A percentile compares a stretch with the other conserved stretches of the same genome.
These are phyloP conservation scores for Cotesia congregata DNA, from an alignment of 2,888 invertebrate species.

Conservation along the genomic window DNA sequence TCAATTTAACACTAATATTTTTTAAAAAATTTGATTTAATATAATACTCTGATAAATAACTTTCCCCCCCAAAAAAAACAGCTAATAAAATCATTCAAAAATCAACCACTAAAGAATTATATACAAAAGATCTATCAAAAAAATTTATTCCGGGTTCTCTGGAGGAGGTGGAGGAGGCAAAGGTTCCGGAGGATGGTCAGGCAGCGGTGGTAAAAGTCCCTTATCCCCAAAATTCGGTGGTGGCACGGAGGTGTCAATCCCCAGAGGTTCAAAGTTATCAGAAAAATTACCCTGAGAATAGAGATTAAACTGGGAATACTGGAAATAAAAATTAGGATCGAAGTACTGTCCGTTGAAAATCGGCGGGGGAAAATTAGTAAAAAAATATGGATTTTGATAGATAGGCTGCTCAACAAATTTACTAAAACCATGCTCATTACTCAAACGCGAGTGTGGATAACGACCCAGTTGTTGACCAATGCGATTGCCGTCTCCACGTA, in stretches of 20 bases:
- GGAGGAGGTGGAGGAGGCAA: slow-evolving; percentile 74
- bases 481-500: slow-evolving; percentile 68
- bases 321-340: slow-evolving; percentile 60
- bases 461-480: not conserved
- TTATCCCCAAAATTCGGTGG: slow-evolving; percentile 56
- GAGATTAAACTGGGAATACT: slow-evolving; percentile 59
- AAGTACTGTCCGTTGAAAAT: slow-evolving; percentile 55
- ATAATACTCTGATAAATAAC: no score
- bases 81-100: not conserved
- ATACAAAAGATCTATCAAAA: not conserved
- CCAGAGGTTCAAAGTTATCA: slow-evolving; percentile 58
- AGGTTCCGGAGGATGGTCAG: slow-evolving; percentile 75
- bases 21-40: no score
- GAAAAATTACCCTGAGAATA: slow-evolving; percentile 52
- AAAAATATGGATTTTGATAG: slow-evolving; percentile 56
- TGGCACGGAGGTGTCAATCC: slow-evolving; percentile 66
- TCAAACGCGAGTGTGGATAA: not conserved
- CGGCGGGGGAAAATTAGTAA: slow-evolving; percentile 56
- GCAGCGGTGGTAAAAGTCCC: slow-evolving; percentile 72
- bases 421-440: slow-evolving; percentile 16
- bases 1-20: no score
- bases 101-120: not conserved
- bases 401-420: slow-evolving; percentile 17
- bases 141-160: slow-evolving; percentile 30
- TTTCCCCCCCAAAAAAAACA: no score